These are phyloP conservation scores for Drosophila colorata DNA, from an alignment of 2,888 invertebrate species.

Conservation along the genomic window DNA sequence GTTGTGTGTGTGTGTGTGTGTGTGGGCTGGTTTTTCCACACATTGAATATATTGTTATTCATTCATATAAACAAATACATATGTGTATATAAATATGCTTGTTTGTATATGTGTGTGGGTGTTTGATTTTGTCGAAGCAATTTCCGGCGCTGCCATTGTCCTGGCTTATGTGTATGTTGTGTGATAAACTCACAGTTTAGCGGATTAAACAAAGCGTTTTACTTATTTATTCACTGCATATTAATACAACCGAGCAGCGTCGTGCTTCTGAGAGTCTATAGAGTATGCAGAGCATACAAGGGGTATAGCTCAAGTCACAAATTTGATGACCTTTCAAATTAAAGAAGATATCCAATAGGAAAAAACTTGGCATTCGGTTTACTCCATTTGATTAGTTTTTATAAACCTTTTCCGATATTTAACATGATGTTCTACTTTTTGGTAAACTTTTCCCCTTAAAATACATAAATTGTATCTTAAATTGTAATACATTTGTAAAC, in stretches of 20 bases:
- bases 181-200: slow-evolving; percentile 59
- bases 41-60: slow-evolving; percentile 32
- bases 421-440: too few species aligned
- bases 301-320: background rate
- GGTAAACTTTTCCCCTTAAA: too few species aligned
- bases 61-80: slow-evolving; percentile 7
- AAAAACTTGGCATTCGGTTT: too few species aligned
- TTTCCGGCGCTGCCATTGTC: slow-evolving; percentile 43
- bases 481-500: too few species aligned
- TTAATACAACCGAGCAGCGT: slow-evolving; percentile 6
- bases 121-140: slow-evolving; percentile 51
- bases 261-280: background rate
- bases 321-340: background rate
- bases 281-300: background rate
- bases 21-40: slow-evolving; percentile 25
- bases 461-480: too few species aligned
- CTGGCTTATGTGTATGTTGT: slow-evolving; percentile 16
- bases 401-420: too few species aligned
- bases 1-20: slow-evolving; percentile 13
- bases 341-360: too few species aligned
- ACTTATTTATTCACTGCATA: slow-evolving; percentile 56
- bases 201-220: slow-evolving; percentile 69
- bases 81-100: slow-evolving; percentile 14
- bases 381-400: too few species aligned
- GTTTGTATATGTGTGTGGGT: slow-evolving; percentile 10